phyloP scores from a whole-genome alignment of 2,797 vertebrate species.

The Huso huso region DNA sequence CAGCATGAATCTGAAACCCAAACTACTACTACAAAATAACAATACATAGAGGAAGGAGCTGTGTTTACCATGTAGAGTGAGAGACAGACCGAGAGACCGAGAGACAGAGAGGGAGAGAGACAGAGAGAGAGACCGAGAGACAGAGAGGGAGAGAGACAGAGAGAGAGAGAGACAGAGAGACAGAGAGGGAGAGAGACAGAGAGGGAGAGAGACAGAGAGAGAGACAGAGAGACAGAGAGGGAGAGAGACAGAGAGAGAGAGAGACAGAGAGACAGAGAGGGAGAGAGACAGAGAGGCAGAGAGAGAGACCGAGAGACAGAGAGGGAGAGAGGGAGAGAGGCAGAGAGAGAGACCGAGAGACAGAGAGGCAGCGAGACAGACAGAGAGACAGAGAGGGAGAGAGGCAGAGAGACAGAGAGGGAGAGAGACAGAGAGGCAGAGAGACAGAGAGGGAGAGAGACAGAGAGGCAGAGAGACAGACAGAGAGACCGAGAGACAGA shows the following conservation, averaged over 20 bases:
- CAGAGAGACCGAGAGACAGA: conserved; percentile 5
- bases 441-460: neutral
- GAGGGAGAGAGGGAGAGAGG: too few species aligned
- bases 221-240: conserved; percentile 18
- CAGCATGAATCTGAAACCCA: too few species aligned
- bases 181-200: neutral
- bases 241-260: too few species aligned
- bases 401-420: neutral
- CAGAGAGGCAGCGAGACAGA: conserved; percentile 5
- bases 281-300: too few species aligned
- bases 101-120: too few species aligned
- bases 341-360: conserved; percentile 20
- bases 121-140: too few species aligned
- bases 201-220: neutral
- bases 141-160: too few species aligned
- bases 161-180: conserved; percentile 2
- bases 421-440: neutral
- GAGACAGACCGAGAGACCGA: too few species aligned
- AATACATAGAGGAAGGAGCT: too few species aligned
- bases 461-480: neutral
- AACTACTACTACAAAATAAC: too few species aligned
- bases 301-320: conserved; percentile 9
- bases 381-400: neutral
- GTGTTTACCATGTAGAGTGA: too few species aligned
- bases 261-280: too few species aligned